Evolutionary conservation across 2,888 invertebrate species (phyloP).

Genomic region (Deilephila elpenor): DNA sequence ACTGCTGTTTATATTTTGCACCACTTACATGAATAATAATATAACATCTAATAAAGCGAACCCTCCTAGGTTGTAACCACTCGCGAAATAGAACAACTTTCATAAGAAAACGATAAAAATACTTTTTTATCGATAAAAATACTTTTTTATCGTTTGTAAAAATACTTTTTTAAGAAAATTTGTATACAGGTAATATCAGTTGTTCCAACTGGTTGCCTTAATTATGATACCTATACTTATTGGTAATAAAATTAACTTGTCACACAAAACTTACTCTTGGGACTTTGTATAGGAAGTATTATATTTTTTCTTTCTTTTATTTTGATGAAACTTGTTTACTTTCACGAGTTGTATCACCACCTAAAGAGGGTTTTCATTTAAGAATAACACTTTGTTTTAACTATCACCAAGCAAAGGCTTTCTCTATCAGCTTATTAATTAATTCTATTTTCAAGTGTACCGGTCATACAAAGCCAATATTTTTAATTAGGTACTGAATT

Average conservation of each 20-base stretch:
- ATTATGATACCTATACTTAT: slow-evolving; percentile 38
- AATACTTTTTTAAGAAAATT: slow-evolving; percentile 23
- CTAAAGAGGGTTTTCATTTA: slow-evolving; percentile 36
- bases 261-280: slow-evolving; percentile 37
- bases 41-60: too few species aligned
- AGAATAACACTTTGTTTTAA: slow-evolving; percentile 38
- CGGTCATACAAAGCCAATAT: slow-evolving; percentile 35
- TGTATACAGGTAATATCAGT: slow-evolving; percentile 35
- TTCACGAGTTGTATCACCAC: slow-evolving; percentile 38
- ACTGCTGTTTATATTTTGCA: slow-evolving; percentile 36
- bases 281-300: slow-evolving; percentile 38
- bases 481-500: slow-evolving; percentile 36
- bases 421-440: slow-evolving; percentile 36
- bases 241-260: slow-evolving; percentile 38
- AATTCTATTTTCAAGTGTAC: slow-evolving; percentile 34
- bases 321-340: slow-evolving; percentile 38
- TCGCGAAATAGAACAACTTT: too few species aligned
- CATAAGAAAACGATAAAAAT: too few species aligned
- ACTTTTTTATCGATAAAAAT: too few species aligned
- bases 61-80: too few species aligned
- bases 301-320: slow-evolving; percentile 36
- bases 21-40: too few species aligned
- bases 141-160: too few species aligned
- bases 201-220: slow-evolving; percentile 36
- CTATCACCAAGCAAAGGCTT: slow-evolving; percentile 36